Conservation (phyloP, 1,140 invertebrate species). For the Hyles euphorbiae region DNA sequence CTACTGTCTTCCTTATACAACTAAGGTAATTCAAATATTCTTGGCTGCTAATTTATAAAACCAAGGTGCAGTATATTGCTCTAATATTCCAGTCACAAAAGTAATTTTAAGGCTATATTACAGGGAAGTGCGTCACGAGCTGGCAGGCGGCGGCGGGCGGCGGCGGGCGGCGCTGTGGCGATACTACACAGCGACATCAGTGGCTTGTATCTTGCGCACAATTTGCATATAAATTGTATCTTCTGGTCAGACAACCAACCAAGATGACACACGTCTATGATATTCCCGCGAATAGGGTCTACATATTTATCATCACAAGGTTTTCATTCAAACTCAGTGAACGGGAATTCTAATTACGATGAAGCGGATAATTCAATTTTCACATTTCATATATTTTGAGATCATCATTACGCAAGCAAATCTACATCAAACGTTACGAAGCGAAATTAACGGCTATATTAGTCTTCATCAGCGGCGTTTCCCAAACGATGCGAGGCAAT, state of each 20-base stretch:
- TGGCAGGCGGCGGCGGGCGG: conserved; percentile 6
- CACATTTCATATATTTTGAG: conserved; percentile 3
- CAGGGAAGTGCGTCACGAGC: conserved; percentile 32
- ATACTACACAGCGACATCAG: conserved; percentile 44
- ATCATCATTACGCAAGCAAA: conserved; percentile 43
- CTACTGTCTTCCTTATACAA: too few relatives aligned
- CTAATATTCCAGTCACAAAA: conserved; percentile 38
- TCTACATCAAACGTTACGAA: conserved; percentile 57
- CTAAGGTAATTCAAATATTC: too few relatives aligned
- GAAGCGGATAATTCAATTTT: too few relatives aligned
- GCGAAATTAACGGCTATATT: conserved; percentile 69
- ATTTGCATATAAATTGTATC: conserved; percentile 75
- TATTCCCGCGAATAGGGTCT: conserved; percentile 25
- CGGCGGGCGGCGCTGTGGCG: conserved; percentile 15
- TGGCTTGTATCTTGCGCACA: conserved; percentile 67
- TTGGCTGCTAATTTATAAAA: too few relatives aligned
- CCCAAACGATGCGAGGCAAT: conserved; percentile 47
- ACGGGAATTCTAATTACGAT: too few relatives aligned
- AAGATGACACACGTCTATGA: conserved; percentile 65
- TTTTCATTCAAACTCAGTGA: too few relatives aligned
- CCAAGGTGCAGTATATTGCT: conserved; percentile 6
- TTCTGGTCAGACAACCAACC: conserved; percentile 61
- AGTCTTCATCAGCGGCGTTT: conserved; percentile 63
- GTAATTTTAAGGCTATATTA: conserved; percentile 68
- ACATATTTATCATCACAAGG: background rate